Conservation (phyloP, 1,140 invertebrate species). For the Drosophila repletoides region DNA sequence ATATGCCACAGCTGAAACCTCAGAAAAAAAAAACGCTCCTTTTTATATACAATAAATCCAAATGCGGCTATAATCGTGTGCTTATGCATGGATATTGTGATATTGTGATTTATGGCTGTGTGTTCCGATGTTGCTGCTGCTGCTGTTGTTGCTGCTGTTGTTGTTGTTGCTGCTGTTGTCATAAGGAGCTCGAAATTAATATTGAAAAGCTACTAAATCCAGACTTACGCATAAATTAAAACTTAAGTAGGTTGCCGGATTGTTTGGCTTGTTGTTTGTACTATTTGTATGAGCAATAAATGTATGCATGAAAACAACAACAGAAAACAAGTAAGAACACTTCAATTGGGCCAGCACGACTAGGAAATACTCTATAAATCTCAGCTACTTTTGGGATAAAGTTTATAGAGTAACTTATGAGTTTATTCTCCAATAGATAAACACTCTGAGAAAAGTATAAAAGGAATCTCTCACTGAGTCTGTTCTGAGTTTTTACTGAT, state of each 20-base stretch:
- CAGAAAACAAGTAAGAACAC: too few species aligned
- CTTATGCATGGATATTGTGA: slow-evolving; percentile 70
- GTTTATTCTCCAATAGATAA: too few species aligned
- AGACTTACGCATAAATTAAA: slow-evolving; percentile 79
- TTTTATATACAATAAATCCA: slow-evolving; percentile 58
- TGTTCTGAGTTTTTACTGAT: too few species aligned
- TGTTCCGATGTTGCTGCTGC: slow-evolving; percentile 15
- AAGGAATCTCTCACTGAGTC: too few species aligned
- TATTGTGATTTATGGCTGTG: slow-evolving; percentile 66
- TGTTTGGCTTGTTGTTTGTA: slow-evolving; percentile 7
- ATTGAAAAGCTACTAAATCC: slow-evolving; percentile 76
- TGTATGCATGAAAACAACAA: slow-evolving; percentile 14
- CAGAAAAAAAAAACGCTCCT: slow-evolving; percentile 30
- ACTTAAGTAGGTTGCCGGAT: slow-evolving; percentile 65
- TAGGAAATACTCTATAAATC: too few species aligned
- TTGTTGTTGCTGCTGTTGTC: slow-evolving; percentile 40
- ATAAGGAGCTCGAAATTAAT: slow-evolving; percentile 68
- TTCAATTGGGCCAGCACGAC: too few species aligned
- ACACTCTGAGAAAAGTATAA: too few species aligned
- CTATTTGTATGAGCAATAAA: slow-evolving; percentile 58
- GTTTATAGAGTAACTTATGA: too few species aligned
- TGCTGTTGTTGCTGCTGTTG: slow-evolving; percentile 30
- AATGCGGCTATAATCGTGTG: slow-evolving; percentile 52
- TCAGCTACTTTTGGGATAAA: too few species aligned
- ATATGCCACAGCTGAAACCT: slow-evolving; percentile 26